Evolutionary conservation across 1,140 invertebrate species (phyloP), one percentile per base, ranked within the genome.

Genomic region (Drosophila sproati): DNA sequence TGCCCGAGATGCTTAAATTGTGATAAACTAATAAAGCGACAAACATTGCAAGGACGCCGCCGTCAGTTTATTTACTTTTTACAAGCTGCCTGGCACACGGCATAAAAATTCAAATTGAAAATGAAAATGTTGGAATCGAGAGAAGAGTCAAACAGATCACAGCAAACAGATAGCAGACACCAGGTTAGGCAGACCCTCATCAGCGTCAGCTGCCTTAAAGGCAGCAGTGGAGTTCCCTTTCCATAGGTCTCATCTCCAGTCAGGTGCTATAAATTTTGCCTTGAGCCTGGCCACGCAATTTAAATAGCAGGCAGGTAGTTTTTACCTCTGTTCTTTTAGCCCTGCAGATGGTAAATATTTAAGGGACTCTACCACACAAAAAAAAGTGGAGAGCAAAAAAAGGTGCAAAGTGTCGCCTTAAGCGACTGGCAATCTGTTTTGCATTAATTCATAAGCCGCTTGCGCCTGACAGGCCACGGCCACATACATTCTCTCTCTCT

Each of bases 101-200:
- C 77, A 89, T 80, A 88, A 83, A 89, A 88, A 88, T 88, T 88
- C 74, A 89, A 88, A 88, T 88, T 89, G 85, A 88, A 86, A 86
- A 81, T 73, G 74, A 77, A 77, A 77, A 67, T 77, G 62, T 69
- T 71, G 35, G 70, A 62, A 83, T 89, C 73, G 70, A 83, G 63
- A 47, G 62, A 50, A 54, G 59, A 63, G 63, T 60, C 73, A 64
- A 31, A 62, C 73, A 73, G 82, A 87, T 87, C 72, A 67, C 52
- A 63, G 41, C 48, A 57, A 55, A 37, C 32, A 68, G 83, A 88
- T 88, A 85, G 29, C 55, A 34, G 20, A 8, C 50, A 7, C 37
- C 68, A 39, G 62, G 37, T 45, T 34, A 61, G 12, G 6, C n/a
- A 29, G 55, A 87, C 83, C 83, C 80, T 83, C 80, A 82, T 87